Evolutionary conservation across 2,797 vertebrate species (phyloP), one percentile per base, ranked within the genome.

Genomic region (Gambusia yucatana): DNA sequence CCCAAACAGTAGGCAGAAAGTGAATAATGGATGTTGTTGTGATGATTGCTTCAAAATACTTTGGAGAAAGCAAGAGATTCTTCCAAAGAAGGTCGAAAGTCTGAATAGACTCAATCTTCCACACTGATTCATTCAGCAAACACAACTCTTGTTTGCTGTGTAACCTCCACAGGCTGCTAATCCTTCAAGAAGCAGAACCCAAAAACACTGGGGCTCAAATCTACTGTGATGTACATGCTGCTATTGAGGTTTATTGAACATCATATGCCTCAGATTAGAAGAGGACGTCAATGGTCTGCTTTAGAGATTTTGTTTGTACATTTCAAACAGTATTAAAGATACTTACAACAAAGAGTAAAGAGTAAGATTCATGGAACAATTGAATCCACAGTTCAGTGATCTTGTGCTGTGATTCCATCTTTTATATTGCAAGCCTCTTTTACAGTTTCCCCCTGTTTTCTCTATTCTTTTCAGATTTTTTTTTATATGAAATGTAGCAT

Each of bases 21-120:
- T 91, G 85, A 92, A 93, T 92, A 91, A 94, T 93, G 80, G 80
- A 92, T 92, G 89, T 86, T 89, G 83, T 89, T 91, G 83, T 85
- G 75, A 79, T 79, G 86, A 87, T 84, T 83, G 69, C 82, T 81
- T 67, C 67, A 76, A 87, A 89, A 81, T 77, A 57, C 72, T 71
- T 77, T 72, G 65, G 46, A 82, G 52, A 46, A 61, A 55, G 55
- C 52, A 65, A 43, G 72, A 78, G 36, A 73, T 85, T 86, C 83
- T 65, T 73, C 72, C 84, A 86, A 94, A 90, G 81, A 89, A 88
- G 91, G 92, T 91, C 85, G 91, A 87, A 92, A 84, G 83, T 86
- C 72, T 89, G 84, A 87, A 85, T 84, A 82, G 85, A 80, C 47
- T 70, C 77, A 84, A 36, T 86, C 90, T 85, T 87, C 74, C 91